Conservation (phyloP, 2,888 invertebrate species). For the Thyatira batis region DNA sequence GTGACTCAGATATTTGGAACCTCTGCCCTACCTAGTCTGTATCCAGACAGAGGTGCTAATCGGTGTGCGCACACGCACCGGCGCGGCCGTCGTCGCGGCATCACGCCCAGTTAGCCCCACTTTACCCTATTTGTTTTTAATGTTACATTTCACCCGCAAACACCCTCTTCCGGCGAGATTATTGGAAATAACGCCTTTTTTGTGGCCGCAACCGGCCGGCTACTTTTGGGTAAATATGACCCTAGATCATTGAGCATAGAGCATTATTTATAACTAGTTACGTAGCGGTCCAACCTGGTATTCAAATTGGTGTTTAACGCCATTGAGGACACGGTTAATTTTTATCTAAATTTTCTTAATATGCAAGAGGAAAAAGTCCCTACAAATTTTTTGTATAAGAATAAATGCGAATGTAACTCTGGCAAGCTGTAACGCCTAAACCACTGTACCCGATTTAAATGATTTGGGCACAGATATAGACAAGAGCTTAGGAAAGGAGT, state of each 20-base stretch:
- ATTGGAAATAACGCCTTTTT: constrained; percentile 72
- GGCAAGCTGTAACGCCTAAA: no score
- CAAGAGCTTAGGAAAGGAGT: no score
- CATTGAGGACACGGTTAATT: not conserved
- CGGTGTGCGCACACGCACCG: constrained; percentile 52
- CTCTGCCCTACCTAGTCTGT: constrained; percentile 43
- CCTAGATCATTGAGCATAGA: constrained; percentile 23
- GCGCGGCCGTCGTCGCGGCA: constrained; percentile 34
- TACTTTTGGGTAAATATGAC: constrained; percentile 48
- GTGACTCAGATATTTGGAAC: no score
- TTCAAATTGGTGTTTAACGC: not conserved
- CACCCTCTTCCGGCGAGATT: constrained; percentile 72
- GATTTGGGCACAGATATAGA: no score
- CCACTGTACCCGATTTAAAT: no score
- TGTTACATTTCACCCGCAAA: constrained; percentile 72
- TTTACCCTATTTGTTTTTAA: constrained; percentile 71
- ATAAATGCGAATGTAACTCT: no score
- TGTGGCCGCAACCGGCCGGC: constrained; percentile 52
- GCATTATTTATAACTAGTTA: constrained; percentile 11
- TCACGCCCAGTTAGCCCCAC: constrained; percentile 65
- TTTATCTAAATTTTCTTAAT: not conserved
- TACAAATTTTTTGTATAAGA: not conserved
- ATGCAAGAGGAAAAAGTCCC: no score
- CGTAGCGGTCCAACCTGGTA: not conserved
- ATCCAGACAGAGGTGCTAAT: constrained; percentile 66